phyloP scores from a whole-genome alignment of 2,113 vertebrate genomes.

The Orientallactaga bullata region DNA sequence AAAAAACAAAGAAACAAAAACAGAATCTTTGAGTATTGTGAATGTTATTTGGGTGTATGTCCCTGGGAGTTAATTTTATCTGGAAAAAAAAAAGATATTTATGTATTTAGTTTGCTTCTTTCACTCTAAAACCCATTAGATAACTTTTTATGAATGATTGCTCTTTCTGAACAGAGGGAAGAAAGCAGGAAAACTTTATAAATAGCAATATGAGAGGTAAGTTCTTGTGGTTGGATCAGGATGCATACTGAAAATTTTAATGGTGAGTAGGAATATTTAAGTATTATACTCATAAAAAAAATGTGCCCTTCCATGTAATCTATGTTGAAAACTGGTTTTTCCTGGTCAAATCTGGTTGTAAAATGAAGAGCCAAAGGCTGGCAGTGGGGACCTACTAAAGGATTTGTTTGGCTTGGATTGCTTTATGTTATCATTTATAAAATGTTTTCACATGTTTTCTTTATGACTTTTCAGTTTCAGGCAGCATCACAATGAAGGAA shows the following conservation, averaged over 20 bases:
- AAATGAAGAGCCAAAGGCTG: neutral
- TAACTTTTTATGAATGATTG: neutral
- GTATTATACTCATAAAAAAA: neutral
- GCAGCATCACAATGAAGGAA: neutral
- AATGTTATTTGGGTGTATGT: slow-evolving; percentile 15
- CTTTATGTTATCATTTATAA: neutral
- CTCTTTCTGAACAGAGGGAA: neutral
- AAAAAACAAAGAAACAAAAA: neutral
- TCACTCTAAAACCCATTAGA: neutral
- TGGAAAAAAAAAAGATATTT: neutral
- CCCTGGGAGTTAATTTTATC: neutral
- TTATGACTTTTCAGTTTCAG: slow-evolving; percentile 37
- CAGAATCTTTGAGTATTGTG: neutral
- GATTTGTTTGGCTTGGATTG: slow-evolving; percentile 12
- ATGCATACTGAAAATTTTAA: neutral
- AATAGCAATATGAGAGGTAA: neutral
- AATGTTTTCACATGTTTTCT: slow-evolving; percentile 9
- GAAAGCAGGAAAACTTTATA: neutral
- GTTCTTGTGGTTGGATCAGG: neutral
- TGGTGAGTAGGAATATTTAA: neutral
- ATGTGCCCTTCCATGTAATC: neutral
- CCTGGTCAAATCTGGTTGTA: neutral
- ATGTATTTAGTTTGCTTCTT: neutral
- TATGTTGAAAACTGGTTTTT: slow-evolving; percentile 9
- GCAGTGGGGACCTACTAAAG: neutral